These are phyloP conservation scores for Eumerus sabulonum DNA, from an alignment of 2,888 invertebrate species.

Conservation along the genomic window DNA sequence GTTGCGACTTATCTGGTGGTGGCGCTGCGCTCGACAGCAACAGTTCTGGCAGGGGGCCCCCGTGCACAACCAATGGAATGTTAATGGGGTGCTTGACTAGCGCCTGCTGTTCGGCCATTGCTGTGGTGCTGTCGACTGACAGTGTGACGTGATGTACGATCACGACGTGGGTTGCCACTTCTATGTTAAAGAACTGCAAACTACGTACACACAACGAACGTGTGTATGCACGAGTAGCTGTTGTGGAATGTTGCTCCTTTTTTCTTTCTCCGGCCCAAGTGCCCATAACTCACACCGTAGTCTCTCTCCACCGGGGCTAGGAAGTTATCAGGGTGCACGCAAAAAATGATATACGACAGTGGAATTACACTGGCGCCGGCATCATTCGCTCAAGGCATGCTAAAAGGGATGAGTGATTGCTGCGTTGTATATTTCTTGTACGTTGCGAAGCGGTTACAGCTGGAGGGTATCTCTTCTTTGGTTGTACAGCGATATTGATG, in stretches of 20 bases:
- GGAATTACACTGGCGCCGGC: conserved; percentile 66
- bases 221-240: conserved; percentile 27
- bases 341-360: conserved; percentile 65
- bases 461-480: conserved; percentile 29
- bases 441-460: neutral
- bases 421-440: conserved; percentile 46
- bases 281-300: conserved; percentile 61
- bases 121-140: conserved; percentile 48
- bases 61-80: conserved; percentile 48
- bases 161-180: conserved; percentile 60
- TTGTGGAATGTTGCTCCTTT: conserved; percentile 33
- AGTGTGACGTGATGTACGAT: conserved; percentile 66
- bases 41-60: conserved; percentile 22
- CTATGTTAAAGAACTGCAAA: conserved; percentile 60
- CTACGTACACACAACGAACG: conserved; percentile 30
- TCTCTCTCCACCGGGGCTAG: conserved; percentile 42
- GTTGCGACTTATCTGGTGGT: conserved; percentile 58
- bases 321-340: conserved; percentile 63
- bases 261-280: conserved; percentile 42
- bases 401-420: conserved; percentile 68
- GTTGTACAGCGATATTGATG: conserved; percentile 49
- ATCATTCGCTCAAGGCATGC: conserved; percentile 62
- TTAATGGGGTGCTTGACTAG: conserved; percentile 67
- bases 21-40: no score
- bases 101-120: conserved; percentile 22